These are phyloP conservation scores for Eupithecia pulchellata DNA, from an alignment of 2,888 invertebrate genomes.

Conservation along the genomic window DNA sequence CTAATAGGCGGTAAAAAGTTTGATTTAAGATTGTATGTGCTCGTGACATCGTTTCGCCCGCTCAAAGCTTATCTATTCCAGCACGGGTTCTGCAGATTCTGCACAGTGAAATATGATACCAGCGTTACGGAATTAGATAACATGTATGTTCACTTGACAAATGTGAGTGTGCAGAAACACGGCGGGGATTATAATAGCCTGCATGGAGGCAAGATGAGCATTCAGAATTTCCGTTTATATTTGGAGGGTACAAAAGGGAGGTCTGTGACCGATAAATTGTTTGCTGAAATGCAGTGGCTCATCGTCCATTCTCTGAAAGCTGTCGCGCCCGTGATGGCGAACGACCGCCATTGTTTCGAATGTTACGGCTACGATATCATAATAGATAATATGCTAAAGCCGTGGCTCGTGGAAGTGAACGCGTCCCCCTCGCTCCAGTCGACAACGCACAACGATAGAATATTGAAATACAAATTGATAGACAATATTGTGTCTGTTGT, in stretches of 20 bases:
- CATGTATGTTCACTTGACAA: constrained; percentile 98
- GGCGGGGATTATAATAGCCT: constrained; percentile 97
- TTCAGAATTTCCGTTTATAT: constrained; percentile 95
- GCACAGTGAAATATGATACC: constrained; percentile 97
- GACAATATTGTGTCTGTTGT: constrained; percentile 97
- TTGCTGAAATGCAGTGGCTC: constrained; percentile 95
- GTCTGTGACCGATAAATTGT: constrained; percentile 94
- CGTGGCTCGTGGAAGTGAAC: constrained; percentile 97
- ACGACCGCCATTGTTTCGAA: constrained; percentile 96
- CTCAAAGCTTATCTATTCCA: constrained; percentile 97
- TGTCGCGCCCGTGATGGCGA: constrained; percentile 97
- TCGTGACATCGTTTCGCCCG: constrained; percentile 97
- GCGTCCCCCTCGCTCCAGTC: constrained; percentile 97
- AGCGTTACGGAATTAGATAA: constrained; percentile 95
- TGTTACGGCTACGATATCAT: constrained; percentile 99
- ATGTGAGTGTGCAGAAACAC: constrained; percentile 98
- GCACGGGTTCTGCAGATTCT: constrained; percentile 97
- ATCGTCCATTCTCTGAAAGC: constrained; percentile 97
- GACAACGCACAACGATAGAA: constrained; percentile 97
- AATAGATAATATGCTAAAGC: constrained; percentile 96
- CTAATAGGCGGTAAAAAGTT: constrained; percentile 99
- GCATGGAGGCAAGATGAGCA: constrained; percentile 98
- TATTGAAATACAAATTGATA: constrained; percentile 96
- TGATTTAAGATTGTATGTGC: constrained; percentile 95
- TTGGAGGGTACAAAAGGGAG: constrained; percentile 96